Evolutionary conservation across 64 coral and sea anemone genomes (phyloP).

Genomic region (Hydrozoanthus tunicans): DNA sequence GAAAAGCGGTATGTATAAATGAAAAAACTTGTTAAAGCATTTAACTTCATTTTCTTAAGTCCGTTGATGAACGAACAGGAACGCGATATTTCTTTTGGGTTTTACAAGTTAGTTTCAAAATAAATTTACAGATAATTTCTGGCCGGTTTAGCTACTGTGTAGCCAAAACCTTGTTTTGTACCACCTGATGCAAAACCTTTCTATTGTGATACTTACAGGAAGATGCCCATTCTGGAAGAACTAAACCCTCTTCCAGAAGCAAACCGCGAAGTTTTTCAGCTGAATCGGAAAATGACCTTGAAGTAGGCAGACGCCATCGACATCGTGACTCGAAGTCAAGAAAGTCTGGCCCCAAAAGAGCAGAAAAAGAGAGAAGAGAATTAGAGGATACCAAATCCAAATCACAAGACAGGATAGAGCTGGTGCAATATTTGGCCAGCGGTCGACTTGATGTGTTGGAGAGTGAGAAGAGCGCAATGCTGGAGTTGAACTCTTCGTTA

Average conservation of each 20-base stretch:
- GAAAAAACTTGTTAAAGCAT: too few relatives aligned
- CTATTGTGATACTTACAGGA: background rate
- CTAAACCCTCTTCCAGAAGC: background rate
- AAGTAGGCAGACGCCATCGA: background rate
- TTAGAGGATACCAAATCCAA: background rate
- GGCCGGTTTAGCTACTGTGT: too few relatives aligned
- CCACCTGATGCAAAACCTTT: background rate
- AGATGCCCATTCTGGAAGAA: background rate
- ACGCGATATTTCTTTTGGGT: too few relatives aligned
- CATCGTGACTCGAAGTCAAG: constrained; percentile 6
- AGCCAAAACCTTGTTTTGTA: background rate
- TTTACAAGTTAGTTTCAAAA: too few relatives aligned
- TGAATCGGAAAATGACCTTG: constrained; percentile 14
- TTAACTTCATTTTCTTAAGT: too few relatives aligned
- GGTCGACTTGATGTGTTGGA: constrained; percentile 73
- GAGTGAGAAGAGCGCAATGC: constrained; percentile 63
- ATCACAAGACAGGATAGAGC: constrained; percentile 36
- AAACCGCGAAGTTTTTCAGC: background rate
- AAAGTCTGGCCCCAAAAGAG: constrained; percentile 45
- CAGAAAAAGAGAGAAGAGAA: constrained; percentile 27
- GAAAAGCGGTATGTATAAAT: too few relatives aligned
- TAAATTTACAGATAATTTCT: too few relatives aligned
- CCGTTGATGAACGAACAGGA: too few relatives aligned
- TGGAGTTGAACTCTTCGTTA: constrained; percentile 87
- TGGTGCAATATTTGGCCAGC: constrained; percentile 58